Evolutionary conservation across 2,113 vertebrate species (phyloP).

Genomic region (Rhinogobius similis): DNA sequence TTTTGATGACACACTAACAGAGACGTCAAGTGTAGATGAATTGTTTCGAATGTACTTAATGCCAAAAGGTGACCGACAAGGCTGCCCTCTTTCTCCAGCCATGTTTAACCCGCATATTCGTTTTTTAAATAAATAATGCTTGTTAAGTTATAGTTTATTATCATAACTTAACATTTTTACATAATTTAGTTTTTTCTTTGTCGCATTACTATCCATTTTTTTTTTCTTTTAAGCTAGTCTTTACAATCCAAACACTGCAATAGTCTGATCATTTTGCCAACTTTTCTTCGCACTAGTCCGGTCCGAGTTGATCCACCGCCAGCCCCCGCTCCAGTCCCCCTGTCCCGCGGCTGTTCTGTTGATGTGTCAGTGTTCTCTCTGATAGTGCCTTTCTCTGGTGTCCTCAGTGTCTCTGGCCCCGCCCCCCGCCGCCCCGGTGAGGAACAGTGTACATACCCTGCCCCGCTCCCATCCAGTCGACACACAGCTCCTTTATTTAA

Average conservation of each 20-base stretch:
- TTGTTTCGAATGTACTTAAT: neutral
- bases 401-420: constrained; percentile 74
- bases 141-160: neutral
- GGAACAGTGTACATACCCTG: constrained; percentile 62
- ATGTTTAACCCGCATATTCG: neutral
- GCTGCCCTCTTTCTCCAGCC: neutral
- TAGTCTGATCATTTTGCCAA: neutral
- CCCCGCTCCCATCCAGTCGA: constrained; percentile 46
- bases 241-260: no score
- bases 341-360: constrained; percentile 36
- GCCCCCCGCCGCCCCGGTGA: constrained; percentile 51
- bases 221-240: neutral
- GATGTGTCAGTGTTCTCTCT: constrained; percentile 66
- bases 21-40: neutral
- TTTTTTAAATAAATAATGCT: neutral
- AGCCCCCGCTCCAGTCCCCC: neutral
- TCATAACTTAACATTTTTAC: neutral
- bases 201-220: neutral
- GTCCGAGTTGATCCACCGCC: neutral
- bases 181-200: neutral
- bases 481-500: constrained; percentile 77
- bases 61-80: neutral
- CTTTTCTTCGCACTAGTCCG: neutral
- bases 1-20: neutral
- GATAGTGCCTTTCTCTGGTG: constrained; percentile 84